Evolutionary conservation across 2,113 vertebrate genomes (phyloP).

Genomic region (Myotis yumanensis): DNA sequence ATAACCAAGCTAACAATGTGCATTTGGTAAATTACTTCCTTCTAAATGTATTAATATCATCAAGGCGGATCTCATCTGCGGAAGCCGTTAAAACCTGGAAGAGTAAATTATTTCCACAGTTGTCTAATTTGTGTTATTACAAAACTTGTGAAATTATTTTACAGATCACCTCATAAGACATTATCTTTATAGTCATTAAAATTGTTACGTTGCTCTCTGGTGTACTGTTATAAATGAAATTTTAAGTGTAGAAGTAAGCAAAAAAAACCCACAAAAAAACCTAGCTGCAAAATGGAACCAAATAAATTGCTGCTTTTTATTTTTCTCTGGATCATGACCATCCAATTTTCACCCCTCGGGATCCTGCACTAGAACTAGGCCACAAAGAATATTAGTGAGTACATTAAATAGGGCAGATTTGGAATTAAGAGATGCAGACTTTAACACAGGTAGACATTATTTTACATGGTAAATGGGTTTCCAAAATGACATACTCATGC

Average conservation of each 20-base stretch:
- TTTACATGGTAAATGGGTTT: neutral
- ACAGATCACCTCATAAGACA: neutral
- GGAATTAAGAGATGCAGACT: neutral
- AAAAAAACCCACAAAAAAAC: neutral
- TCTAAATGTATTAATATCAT: slow-evolving; percentile 50
- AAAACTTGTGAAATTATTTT: slow-evolving; percentile 41
- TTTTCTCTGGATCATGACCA: neutral
- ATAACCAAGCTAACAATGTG: slow-evolving; percentile 55
- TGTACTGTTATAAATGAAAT: slow-evolving; percentile 4
- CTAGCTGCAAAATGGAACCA: neutral
- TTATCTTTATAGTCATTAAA: slow-evolving; percentile 38
- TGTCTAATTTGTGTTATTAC: neutral
- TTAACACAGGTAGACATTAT: neutral
- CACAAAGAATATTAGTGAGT: neutral
- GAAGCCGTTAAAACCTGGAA: slow-evolving; percentile 21
- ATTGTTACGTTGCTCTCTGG: neutral
- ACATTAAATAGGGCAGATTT: neutral
- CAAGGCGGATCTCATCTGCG: neutral
- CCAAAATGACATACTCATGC: neutral
- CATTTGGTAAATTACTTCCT: slow-evolving; percentile 38
- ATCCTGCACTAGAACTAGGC: neutral
- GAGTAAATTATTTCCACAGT: neutral
- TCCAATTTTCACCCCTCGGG: neutral
- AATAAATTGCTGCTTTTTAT: neutral
- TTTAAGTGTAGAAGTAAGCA: neutral